Conservation (phyloP, 1,140 invertebrate species). For the Drosophila murphyi region DNA sequence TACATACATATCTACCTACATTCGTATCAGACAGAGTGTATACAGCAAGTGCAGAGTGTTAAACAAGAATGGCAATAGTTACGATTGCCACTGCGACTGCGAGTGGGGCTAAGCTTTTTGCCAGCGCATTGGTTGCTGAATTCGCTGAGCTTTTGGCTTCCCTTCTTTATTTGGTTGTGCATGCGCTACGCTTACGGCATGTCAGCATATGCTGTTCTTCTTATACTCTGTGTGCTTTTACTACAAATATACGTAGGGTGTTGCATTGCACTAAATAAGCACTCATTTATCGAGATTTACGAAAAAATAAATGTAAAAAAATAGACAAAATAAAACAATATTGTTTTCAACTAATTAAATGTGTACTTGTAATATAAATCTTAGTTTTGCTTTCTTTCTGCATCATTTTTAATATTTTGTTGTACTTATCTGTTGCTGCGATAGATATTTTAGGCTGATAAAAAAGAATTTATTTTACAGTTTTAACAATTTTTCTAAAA, state of each 20-base stretch:
- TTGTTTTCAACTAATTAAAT: too few relatives aligned
- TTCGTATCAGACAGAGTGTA: neutral
- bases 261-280: too few relatives aligned
- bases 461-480: too few relatives aligned
- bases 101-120: neutral
- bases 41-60: constrained; percentile 16
- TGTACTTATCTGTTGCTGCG: too few relatives aligned
- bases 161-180: neutral
- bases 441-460: neutral
- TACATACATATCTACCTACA: neutral
- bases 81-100: too few relatives aligned
- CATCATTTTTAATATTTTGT: too few relatives aligned
- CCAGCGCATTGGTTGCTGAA: constrained; percentile 37
- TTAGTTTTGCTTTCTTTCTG: too few relatives aligned
- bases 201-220: neutral
- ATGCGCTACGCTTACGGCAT: neutral
- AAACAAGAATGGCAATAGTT: constrained; percentile 18
- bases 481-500: neutral
- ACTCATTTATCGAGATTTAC: too few relatives aligned
- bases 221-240: neutral
- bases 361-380: too few relatives aligned
- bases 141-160: constrained; percentile 40
- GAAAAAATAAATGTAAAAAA: too few relatives aligned
- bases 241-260: too few relatives aligned
- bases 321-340: too few relatives aligned